Base-by-base conservation (phyloP, 2,888 invertebrate species). In the Diloba caeruleocephala region DNA sequence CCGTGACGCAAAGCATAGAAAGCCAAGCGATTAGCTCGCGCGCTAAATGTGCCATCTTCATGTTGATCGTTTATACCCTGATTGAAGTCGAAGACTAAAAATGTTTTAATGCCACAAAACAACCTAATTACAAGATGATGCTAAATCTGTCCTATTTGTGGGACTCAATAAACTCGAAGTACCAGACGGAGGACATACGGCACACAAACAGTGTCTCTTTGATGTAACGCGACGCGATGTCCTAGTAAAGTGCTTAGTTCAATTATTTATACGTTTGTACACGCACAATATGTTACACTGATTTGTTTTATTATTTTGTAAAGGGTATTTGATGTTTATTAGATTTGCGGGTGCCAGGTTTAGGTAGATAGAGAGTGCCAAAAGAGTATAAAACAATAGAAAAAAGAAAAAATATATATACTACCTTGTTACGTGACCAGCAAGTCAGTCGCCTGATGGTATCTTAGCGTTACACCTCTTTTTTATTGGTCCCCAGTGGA, bases 191-290 rank as follows among this genome's bases (percentile, higher is more conserved):
- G 41, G 49, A 45, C 63, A 55, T 43, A 38, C 55, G 49, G 57
- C 36, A 39, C 37, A 53, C 42, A 59, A 59, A 71, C 72, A 64
- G 33, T 37, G 32, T 21, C 25, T 17, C 74, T 74, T 74, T 74
- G 73, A 73, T 58, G 74, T 71, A 17, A 13, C 15, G 14, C 42
- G 42, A 39, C 19, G 46, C 45, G 42, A 38, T 66, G 54, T 63
- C 50, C 60, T 64, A 64, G 59, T 58, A 49, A 43, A 46, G 29
- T 26, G 50, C 14, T 50, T 28, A 32, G 42, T 28, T 17, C 43
- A 46, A 46, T 34, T 62, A 66, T 58, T 71, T 71, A 67, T 67
- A 67, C 39, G 9, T 45, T 15, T 19, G 59, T 25, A 52, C 42
- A 34, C 32, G 52, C 19, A 31, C 66, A 31, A 61, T 59, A 42